Percentiles rank a stretch among this genome's conserved stretches.
These are phyloP conservation scores for Triplophysa siluroides DNA, from an alignment of 2,113 vertebrate species.

Conservation along the genomic window DNA sequence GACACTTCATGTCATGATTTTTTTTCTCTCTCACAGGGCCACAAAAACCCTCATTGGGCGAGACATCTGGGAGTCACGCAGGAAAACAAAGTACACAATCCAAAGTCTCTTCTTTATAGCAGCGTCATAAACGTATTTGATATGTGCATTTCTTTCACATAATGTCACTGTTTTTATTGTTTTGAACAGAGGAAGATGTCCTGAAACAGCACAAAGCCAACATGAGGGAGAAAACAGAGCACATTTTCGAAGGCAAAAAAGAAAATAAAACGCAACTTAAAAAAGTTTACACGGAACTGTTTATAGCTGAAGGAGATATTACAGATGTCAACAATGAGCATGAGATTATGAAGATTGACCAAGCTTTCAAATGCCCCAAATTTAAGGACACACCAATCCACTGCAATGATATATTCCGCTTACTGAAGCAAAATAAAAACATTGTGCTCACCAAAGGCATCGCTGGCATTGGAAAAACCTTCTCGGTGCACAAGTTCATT, in stretches of 20 bases:
- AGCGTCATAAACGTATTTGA: neutral
- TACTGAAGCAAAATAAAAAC: neutral
- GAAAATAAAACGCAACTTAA: slow-evolving; percentile 36
- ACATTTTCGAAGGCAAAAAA: slow-evolving; percentile 44
- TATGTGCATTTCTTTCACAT: neutral
- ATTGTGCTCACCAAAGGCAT: slow-evolving; percentile 54
- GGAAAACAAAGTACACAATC: neutral
- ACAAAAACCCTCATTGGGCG: neutral
- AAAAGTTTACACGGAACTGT: slow-evolving; percentile 45
- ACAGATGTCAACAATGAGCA: slow-evolving; percentile 33
- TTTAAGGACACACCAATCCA: slow-evolving; percentile 27
- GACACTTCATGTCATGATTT: neutral
- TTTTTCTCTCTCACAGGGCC: neutral
- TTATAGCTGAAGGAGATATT: slow-evolving; percentile 44
- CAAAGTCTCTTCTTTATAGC: neutral
- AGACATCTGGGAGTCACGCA: neutral
- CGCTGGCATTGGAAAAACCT: slow-evolving; percentile 54
- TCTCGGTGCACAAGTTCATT: slow-evolving; percentile 52
- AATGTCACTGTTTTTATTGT: neutral
- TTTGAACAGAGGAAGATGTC: neutral
- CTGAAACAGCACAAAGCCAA: slow-evolving; percentile 16
- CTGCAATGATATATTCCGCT: slow-evolving; percentile 48
- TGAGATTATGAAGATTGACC: slow-evolving; percentile 30
- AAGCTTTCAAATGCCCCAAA: neutral
- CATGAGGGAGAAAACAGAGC: slow-evolving; percentile 14